These are phyloP conservation scores for Rhodeus uyekii DNA, from an alignment of 2,797 vertebrate genomes.

Conservation along the genomic window DNA sequence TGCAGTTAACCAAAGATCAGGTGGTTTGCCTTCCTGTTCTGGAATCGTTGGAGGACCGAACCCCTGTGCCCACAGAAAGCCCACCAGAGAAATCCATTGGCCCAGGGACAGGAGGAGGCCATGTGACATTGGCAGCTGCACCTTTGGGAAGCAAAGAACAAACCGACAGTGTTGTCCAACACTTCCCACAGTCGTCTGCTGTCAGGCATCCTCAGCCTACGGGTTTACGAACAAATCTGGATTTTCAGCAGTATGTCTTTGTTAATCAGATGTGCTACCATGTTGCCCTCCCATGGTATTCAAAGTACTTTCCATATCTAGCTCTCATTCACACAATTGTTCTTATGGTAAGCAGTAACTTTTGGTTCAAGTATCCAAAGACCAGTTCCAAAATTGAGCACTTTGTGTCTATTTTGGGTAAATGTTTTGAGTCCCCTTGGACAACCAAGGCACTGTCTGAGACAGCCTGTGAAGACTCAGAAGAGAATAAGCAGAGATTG, in stretches of 20 bases:
- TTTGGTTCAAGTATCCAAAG: constrained; percentile 99
- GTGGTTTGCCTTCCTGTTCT: constrained; percentile 96
- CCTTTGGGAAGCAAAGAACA: constrained; percentile 72
- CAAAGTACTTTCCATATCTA: constrained; percentile 98
- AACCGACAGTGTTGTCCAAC: constrained; percentile 63
- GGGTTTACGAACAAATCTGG: constrained; percentile 91
- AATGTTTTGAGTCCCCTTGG: constrained; percentile 99
- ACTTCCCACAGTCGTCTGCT: constrained; percentile 55
- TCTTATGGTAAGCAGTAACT: constrained; percentile 99
- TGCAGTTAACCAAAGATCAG: constrained; percentile 99
- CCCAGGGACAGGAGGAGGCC: constrained; percentile 68
- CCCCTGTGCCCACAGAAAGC: constrained; percentile 63
- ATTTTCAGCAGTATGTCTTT: constrained; percentile 99
- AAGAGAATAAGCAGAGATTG: constrained; percentile 95
- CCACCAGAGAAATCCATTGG: constrained; percentile 73
- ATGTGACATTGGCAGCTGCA: constrained; percentile 69
- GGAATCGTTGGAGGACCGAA: constrained; percentile 77
- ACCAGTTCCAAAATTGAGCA: constrained; percentile 99
- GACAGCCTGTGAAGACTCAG: constrained; percentile 96
- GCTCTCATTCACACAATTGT: constrained; percentile 98
- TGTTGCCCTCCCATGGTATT: constrained; percentile 97
- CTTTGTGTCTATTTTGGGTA: constrained; percentile 97
- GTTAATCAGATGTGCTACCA: constrained; percentile 99
- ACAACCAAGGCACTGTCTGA: constrained; percentile 97
- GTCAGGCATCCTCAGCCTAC: constrained; percentile 77